Evolutionary conservation across 2,888 invertebrate species (phyloP).

Genomic region (Gari tellinella): DNA sequence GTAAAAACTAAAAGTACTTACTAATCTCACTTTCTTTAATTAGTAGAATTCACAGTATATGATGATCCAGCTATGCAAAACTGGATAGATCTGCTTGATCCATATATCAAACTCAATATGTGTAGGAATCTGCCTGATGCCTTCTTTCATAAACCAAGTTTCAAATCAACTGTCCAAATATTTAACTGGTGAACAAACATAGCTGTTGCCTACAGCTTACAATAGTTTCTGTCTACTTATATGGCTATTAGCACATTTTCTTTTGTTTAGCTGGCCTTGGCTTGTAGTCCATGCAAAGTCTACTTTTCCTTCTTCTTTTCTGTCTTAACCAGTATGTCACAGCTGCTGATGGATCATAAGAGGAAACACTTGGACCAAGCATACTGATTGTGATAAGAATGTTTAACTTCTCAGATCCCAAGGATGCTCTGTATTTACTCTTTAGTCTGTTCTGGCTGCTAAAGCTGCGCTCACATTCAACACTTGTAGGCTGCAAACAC

Average conservation of each 20-base stretch:
- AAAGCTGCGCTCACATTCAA: slow-evolving; percentile 45
- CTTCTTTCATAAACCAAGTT: too few species aligned
- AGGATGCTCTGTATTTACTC: slow-evolving; percentile 12
- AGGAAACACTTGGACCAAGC: neutral
- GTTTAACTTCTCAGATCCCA: neutral
- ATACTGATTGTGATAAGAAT: neutral
- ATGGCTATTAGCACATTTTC: slow-evolving; percentile 2
- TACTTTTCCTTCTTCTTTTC: slow-evolving; percentile 12
- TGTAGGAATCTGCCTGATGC: too few species aligned
- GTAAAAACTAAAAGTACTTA: too few species aligned
- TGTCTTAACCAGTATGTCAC: neutral
- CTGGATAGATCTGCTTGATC: too few species aligned
- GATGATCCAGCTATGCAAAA: too few species aligned
- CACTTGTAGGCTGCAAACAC: slow-evolving; percentile 38
- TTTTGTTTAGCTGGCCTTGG: neutral
- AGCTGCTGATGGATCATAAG: neutral
- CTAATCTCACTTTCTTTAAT: too few species aligned
- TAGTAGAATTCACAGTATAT: too few species aligned
- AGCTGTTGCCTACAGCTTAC: neutral
- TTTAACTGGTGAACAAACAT: too few species aligned
- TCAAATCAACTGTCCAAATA: too few species aligned
- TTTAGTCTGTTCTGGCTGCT: slow-evolving; percentile 41
- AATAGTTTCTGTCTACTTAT: slow-evolving; percentile 11
- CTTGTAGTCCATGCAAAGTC: slow-evolving; percentile 1
- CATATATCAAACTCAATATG: too few species aligned